These are phyloP conservation scores for Caenorhabditis sp. DNA, from an alignment of 2,888 invertebrate species.

Conservation along the genomic window DNA sequence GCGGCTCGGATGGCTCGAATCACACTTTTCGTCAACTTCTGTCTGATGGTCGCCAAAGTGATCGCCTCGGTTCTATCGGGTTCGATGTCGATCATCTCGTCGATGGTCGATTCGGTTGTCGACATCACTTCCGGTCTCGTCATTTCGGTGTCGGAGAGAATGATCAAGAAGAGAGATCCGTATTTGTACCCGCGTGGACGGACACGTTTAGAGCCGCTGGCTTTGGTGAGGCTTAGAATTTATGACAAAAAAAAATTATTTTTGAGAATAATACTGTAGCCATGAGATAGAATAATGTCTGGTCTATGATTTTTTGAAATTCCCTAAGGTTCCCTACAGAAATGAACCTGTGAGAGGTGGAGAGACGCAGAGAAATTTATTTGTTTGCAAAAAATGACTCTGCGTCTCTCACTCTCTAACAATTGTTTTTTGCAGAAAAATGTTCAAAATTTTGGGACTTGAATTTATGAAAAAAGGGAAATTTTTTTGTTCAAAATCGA, in stretches of 20 bases:
- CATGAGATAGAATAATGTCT: too few relatives aligned
- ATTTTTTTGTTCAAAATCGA: too few relatives aligned
- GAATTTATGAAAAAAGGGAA: too few relatives aligned
- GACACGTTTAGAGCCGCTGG: constrained; percentile 72
- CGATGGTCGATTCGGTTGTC: constrained; percentile 73
- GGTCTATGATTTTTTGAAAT: too few relatives aligned
- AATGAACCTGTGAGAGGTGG: too few relatives aligned
- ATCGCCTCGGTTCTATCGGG: constrained; percentile 73
- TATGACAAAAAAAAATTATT: too few relatives aligned
- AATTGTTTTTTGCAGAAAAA: too few relatives aligned
- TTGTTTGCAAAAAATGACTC: too few relatives aligned
- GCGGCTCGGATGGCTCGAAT: constrained; percentile 52
- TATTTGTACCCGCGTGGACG: constrained; percentile 73
- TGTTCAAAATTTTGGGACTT: too few relatives aligned
- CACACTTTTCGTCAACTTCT: constrained; percentile 64
- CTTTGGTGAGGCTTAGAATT: constrained; percentile 71
- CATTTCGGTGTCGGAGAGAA: constrained; percentile 71
- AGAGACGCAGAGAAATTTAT: too few relatives aligned
- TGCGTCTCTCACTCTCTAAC: too few relatives aligned
- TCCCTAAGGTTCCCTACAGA: too few relatives aligned
- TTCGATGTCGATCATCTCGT: constrained; percentile 74
- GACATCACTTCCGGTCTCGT: constrained; percentile 72
- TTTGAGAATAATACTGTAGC: background rate
- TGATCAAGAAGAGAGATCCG: constrained; percentile 71
- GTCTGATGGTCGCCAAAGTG: constrained; percentile 71